Conservation (phyloP, 2,888 invertebrate species). For the Microctonus aethiopoides region DNA sequence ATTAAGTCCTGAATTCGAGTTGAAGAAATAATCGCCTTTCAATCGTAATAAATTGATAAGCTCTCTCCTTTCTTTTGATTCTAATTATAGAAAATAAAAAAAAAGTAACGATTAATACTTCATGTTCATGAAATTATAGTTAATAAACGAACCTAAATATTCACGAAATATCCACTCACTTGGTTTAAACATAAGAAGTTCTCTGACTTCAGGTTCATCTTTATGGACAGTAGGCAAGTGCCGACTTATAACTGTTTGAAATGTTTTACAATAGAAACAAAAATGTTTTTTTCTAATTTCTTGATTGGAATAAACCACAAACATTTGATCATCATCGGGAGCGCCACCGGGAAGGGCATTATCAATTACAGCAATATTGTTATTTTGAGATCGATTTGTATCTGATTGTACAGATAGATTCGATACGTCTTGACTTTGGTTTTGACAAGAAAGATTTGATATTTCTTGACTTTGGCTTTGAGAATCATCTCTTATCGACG, state of each 20-base stretch:
- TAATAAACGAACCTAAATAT: too few relatives aligned
- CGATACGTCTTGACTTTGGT: too few relatives aligned
- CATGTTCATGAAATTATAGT: too few relatives aligned
- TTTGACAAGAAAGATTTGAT: too few relatives aligned
- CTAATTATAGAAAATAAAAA: too few relatives aligned
- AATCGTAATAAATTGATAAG: too few relatives aligned
- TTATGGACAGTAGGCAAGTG: background rate
- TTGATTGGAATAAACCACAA: background rate
- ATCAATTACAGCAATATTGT: too few relatives aligned
- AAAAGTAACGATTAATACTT: background rate
- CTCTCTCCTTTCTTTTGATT: too few relatives aligned
- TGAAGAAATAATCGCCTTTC: slow-evolving; percentile 18
- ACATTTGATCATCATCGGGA: background rate
- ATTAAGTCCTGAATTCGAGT: slow-evolving; percentile 8
- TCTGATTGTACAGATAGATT: too few relatives aligned
- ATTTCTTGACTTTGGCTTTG: too few relatives aligned
- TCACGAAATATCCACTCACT: background rate
- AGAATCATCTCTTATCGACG: too few relatives aligned
- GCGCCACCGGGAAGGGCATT: background rate
- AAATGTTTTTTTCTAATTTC: slow-evolving; percentile 32
- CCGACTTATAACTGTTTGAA: slow-evolving; percentile 13
- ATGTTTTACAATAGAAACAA: slow-evolving; percentile 40
- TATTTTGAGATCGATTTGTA: too few relatives aligned
- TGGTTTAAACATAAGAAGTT: background rate
- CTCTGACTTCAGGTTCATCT: background rate